A percentile compares a stretch with the other conserved stretches of the same genome.
These are phyloP conservation scores for Eurytoma adleriae DNA, from an alignment of 2,888 invertebrate genomes.

Conservation along the genomic window DNA sequence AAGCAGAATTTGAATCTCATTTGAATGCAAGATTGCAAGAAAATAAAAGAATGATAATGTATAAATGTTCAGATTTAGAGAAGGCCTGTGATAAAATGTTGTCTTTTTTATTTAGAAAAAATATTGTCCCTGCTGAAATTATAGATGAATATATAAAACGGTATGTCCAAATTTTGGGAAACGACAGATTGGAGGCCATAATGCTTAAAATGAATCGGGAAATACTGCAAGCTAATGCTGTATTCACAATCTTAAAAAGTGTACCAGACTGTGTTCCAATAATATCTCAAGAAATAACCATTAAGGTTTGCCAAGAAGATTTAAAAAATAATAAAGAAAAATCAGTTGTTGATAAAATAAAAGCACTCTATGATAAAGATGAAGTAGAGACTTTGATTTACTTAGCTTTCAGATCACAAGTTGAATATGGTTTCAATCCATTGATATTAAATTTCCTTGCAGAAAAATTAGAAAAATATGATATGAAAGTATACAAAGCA, in stretches of 20 bases:
- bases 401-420: constrained; percentile 63
- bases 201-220: constrained; percentile 65
- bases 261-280: constrained; percentile 61
- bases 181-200: constrained; percentile 74
- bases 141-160: constrained; percentile 76
- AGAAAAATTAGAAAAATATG: constrained; percentile 61
- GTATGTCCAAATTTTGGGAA: constrained; percentile 74
- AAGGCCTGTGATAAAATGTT: constrained; percentile 77
- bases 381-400: constrained; percentile 69
- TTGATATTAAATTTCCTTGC: constrained; percentile 64
- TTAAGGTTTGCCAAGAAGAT: constrained; percentile 67
- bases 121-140: constrained; percentile 66
- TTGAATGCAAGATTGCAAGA: constrained; percentile 74
- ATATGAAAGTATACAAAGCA: constrained; percentile 65
- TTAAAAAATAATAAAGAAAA: constrained; percentile 66
- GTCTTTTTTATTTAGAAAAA: constrained; percentile 73
- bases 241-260: constrained; percentile 63
- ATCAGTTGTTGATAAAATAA: constrained; percentile 65
- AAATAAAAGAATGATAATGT: constrained; percentile 64
- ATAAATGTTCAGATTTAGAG: constrained; percentile 69
- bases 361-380: constrained; percentile 69
- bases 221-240: constrained; percentile 64
- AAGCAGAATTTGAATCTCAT: constrained; percentile 75
- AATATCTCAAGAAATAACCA: constrained; percentile 66
- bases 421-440: constrained; percentile 59